Evolutionary conservation across 2,888 invertebrate genomes (phyloP).

Genomic region (Caenorhabditis plicata): DNA sequence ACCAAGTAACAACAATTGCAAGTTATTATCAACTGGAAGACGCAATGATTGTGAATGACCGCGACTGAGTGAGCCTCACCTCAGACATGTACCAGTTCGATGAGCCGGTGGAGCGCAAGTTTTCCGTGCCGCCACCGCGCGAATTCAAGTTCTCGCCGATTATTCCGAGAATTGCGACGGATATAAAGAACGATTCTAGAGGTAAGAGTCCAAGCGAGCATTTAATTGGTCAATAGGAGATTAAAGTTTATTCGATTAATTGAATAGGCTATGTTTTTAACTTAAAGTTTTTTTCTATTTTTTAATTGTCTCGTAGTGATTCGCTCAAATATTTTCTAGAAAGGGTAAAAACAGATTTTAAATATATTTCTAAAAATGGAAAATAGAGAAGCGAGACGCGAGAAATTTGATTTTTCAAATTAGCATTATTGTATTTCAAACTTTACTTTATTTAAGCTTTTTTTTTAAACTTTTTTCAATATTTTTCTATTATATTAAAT

Average conservation of each 20-base stretch:
- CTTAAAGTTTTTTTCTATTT: not conserved
- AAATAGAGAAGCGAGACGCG: no score
- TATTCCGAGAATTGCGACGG: conserved; percentile 25
- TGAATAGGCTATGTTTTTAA: not conserved
- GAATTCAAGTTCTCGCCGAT: conserved; percentile 37
- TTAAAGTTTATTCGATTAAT: no score
- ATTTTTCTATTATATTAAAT: no score
- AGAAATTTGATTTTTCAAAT: no score
- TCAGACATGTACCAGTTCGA: conserved; percentile 17
- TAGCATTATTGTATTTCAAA: no score
- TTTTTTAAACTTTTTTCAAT: no score
- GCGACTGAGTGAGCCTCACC: conserved; percentile 7
- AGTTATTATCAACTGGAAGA: no score
- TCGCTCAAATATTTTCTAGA: not conserved
- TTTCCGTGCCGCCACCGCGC: conserved; percentile 36
- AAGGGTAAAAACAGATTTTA: not conserved
- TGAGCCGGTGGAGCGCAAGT: conserved; percentile 32
- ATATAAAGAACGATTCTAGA: conserved; percentile 17
- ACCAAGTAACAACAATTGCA: no score
- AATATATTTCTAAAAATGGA: no score
- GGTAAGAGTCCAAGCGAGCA: no score
- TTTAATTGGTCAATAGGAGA: no score
- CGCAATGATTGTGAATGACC: conserved; percentile 8
- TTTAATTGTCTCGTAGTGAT: not conserved
- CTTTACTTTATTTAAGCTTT: no score